A percentile compares a stretch with the other conserved stretches of the same genome.
phyloP scores from a whole-genome alignment of 2,888 invertebrate genomes.

The Hemistola chrysoprasaria region DNA sequence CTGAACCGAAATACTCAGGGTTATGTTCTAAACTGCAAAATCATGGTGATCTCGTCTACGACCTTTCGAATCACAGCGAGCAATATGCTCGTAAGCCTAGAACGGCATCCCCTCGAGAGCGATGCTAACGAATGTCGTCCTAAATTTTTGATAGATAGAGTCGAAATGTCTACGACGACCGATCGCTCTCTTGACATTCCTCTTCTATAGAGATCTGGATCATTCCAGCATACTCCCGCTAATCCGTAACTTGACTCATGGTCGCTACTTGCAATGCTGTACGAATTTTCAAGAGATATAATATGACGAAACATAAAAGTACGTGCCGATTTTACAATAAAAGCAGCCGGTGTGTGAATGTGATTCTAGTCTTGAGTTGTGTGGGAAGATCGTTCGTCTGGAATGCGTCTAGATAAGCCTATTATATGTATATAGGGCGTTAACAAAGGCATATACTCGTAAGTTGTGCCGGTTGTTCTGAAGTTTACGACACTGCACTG shows the following conservation, averaged over 20 bases:
- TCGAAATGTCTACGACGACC: constrained; percentile 60
- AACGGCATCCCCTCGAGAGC: constrained; percentile 66
- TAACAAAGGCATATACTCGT: constrained; percentile 55
- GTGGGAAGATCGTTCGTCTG: constrained; percentile 59
- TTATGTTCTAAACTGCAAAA: constrained; percentile 61
- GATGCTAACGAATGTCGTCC: constrained; percentile 75
- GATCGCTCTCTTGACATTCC: constrained; percentile 54
- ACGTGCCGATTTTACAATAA: constrained; percentile 15
- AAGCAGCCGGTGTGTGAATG: constrained; percentile 18
- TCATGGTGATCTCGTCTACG: constrained; percentile 33
- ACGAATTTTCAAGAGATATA: constrained; percentile 34
- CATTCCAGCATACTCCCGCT: constrained; percentile 59
- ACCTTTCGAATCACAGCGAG: constrained; percentile 43
- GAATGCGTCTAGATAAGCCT: constrained; percentile 64
- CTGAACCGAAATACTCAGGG: constrained; percentile 57
- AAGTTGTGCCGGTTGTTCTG: constrained; percentile 49
- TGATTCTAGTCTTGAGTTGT: constrained; percentile 37
- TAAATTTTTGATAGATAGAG: constrained; percentile 77
- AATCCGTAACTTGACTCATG: constrained; percentile 64
- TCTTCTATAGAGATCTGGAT: constrained; percentile 52
- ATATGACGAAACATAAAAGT: constrained; percentile 34
- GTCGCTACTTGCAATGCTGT: constrained; percentile 48
- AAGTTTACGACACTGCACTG: constrained; percentile 16
- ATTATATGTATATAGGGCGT: constrained; percentile 61
- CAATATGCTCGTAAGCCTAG: constrained; percentile 65